A percentile compares a stretch with the other conserved stretches of the same genome.
phyloP scores from a whole-genome alignment of 2,797 vertebrate species.

The Enteromius thamalakanensis region DNA sequence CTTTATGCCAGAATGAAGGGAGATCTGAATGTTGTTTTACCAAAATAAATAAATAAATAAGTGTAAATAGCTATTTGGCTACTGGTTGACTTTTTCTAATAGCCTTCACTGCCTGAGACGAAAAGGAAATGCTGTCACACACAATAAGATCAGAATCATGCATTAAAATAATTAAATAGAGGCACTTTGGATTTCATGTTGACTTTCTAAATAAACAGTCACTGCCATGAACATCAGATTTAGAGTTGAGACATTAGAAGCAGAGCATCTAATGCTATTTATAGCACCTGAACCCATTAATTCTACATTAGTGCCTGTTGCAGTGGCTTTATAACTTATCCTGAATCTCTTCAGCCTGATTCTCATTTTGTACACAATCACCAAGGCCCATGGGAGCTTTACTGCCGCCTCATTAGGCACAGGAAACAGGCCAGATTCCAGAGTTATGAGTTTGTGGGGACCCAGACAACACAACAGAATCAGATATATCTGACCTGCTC shows the following conservation, averaged over 20 bases:
- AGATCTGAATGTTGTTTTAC: not conserved
- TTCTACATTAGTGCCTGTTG: conserved; percentile 12
- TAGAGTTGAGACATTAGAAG: not conserved
- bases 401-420: conserved; percentile 11
- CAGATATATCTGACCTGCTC: conserved; percentile 33
- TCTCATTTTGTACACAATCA: conserved; percentile 26
- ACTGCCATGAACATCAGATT: not conserved
- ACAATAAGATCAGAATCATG: not conserved
- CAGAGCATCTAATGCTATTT: conserved; percentile 4
- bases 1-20: not conserved
- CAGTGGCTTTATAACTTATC: conserved; percentile 6
- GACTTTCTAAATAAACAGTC: not conserved
- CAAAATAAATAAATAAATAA: not conserved
- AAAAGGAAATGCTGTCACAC: not conserved
- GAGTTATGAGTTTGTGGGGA: conserved; percentile 22
- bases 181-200: not conserved
- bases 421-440: conserved; percentile 35
- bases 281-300: conserved; percentile 6
- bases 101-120: not conserved
- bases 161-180: not conserved
- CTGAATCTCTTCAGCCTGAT: conserved; percentile 23
- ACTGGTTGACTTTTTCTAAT: not conserved
- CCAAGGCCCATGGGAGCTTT: conserved; percentile 8
- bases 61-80: not conserved
- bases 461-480: conserved; percentile 27